Evolutionary conservation across 2,888 invertebrate species (phyloP), one percentile per base, ranked within the genome.

Genomic region (Polydrusus pterygomalis): DNA sequence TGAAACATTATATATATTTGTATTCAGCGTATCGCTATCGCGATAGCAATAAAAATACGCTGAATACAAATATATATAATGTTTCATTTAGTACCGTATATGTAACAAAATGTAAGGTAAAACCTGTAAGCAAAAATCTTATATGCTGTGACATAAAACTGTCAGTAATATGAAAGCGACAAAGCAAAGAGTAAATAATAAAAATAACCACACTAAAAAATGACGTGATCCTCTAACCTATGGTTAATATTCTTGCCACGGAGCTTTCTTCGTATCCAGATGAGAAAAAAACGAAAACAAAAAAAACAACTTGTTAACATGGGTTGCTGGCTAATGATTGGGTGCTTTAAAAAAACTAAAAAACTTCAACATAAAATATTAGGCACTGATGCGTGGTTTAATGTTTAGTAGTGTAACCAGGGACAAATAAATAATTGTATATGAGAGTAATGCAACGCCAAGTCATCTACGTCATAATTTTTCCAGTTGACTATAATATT

Each of bases 231-330:
- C 90, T 90, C 92, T 93, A 91, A 93, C 93, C 93, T 93, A 92
- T 91, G 92, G 77, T 81, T 83, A 88, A 93, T 89, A 89, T 91
- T 92, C 90, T 93, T 93, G 90, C 94, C 94, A 89, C 93, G 93
- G 85, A 94, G 93, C 91, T 92, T 93, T 91, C 94, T 94, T 86
- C 82, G 82, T 93, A 84, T 82, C 80, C 84, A 84, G 83, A 84
- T 60, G 83, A 79, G 89, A 87, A 88, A 89, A 84, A 47, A 82
- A 85, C 83, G 83, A 83, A 83, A 79, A 54, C 51, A 65, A 72
- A 71, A 76, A 77, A 34, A 75, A 79, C n/a, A 72, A 80, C 73
- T 75, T 79, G 78, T 78, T 77, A 80, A 69, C 70, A 77, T 63
- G 47, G 17, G 18, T 73, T 70, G 68, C 74, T 67, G 49, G 67